These are phyloP conservation scores for Cyclophora albipunctata DNA, from an alignment of 2,888 invertebrate genomes.

Conservation along the genomic window DNA sequence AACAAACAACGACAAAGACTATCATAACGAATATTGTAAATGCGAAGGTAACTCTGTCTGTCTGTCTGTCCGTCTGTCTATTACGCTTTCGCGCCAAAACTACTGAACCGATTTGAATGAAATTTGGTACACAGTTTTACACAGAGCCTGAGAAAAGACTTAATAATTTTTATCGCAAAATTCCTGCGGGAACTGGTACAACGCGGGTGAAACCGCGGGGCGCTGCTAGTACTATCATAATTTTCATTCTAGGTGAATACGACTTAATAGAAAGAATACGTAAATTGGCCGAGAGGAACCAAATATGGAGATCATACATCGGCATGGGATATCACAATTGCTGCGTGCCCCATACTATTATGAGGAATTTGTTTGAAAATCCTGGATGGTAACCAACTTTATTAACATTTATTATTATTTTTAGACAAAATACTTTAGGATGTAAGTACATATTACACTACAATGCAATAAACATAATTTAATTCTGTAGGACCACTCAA, in stretches of 20 bases:
- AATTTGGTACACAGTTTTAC: too few species aligned
- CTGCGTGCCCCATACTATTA: conserved; percentile 95
- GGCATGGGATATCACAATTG: conserved; percentile 99
- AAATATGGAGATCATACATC: conserved; percentile 96
- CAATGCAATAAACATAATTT: background rate
- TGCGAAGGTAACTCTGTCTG: too few species aligned
- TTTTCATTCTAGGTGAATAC: conserved; percentile 84
- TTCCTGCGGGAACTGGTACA: too few species aligned
- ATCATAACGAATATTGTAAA: too few species aligned
- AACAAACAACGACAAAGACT: too few species aligned
- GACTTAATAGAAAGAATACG: conserved; percentile 88
- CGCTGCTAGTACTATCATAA: too few species aligned
- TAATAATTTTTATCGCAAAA: too few species aligned
- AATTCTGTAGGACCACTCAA: conserved; percentile 88
- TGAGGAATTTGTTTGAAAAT: conserved; percentile 98
- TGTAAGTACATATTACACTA: background rate
- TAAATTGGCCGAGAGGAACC: conserved; percentile 88
- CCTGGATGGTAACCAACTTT: conserved; percentile 93
- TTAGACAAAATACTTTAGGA: background rate
- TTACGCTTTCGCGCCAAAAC: too few species aligned
- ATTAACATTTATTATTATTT: background rate
- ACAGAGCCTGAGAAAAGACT: too few species aligned
- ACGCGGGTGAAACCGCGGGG: too few species aligned
- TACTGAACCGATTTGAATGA: too few species aligned
- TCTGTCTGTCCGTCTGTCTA: too few species aligned